A percentile compares a stretch with the other conserved stretches of the same genome.
Conservation (phyloP, 2,113 vertebrate species). For the Aspiorhynchus laticeps region DNA sequence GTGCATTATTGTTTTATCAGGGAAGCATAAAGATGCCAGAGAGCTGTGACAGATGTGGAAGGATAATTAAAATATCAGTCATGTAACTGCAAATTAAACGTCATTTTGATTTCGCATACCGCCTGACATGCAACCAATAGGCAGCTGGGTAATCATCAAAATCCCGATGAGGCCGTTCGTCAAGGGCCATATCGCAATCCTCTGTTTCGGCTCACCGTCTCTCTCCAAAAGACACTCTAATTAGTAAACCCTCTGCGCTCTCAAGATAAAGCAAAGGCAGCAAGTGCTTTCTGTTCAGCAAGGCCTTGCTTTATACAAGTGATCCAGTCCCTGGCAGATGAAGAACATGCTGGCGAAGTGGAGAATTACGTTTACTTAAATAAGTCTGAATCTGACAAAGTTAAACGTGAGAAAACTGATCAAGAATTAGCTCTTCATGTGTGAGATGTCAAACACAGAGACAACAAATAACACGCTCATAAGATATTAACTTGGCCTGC, state of each 20-base stretch:
- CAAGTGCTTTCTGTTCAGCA: conserved; percentile 35
- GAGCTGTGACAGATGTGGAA: conserved; percentile 53
- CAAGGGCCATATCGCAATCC: conserved; percentile 51
- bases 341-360: not conserved
- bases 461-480: not conserved
- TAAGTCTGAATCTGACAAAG: not conserved
- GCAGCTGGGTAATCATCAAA: conserved; percentile 52
- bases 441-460: conserved; percentile 14
- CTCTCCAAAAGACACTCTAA: conserved; percentile 50
- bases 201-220: conserved; percentile 37
- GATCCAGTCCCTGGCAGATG: conserved; percentile 8
- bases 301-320: conserved; percentile 30
- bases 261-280: conserved; percentile 52
- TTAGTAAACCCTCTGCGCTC: conserved; percentile 53
- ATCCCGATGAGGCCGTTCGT: conserved; percentile 39
- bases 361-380: not conserved
- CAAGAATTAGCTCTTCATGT: not conserved
- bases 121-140: conserved; percentile 43
- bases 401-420: not conserved
- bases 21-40: conserved; percentile 41
- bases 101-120: conserved; percentile 60
- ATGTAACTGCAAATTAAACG: conserved; percentile 62
- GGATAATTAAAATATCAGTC: conserved; percentile 64
- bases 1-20: conserved; percentile 50
- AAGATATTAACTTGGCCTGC: not conserved